Evolutionary conservation across 1,140 invertebrate genomes (phyloP).

Genomic region (Drosophila leontia): DNA sequence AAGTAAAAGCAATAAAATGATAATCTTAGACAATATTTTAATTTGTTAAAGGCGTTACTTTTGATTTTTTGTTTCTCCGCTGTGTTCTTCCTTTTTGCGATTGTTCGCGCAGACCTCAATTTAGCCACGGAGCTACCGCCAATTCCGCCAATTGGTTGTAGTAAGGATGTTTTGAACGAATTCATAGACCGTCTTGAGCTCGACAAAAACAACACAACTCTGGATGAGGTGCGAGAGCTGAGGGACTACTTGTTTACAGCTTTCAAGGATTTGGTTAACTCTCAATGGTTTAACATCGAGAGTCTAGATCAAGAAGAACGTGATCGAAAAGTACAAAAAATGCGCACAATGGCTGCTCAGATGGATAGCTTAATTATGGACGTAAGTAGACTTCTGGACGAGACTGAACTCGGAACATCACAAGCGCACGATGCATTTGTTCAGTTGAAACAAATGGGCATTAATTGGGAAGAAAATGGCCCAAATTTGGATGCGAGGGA

Average conservation of each 20-base stretch:
- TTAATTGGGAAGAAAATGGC: background rate
- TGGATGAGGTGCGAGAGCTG: slow-evolving; percentile 30
- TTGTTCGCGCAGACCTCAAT: background rate
- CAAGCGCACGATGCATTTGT: background rate
- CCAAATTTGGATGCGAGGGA: background rate
- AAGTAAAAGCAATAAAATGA: background rate
- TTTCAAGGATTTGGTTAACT: slow-evolving; percentile 34
- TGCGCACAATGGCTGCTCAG: background rate
- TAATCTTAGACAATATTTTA: no score
- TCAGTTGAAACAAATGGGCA: background rate
- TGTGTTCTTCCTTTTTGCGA: background rate
- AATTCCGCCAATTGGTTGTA: slow-evolving; percentile 31
- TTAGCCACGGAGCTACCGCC: slow-evolving; percentile 5
- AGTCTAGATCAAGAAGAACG: slow-evolving; percentile 3
- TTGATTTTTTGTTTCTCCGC: slow-evolving; percentile 28
- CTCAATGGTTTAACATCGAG: slow-evolving; percentile 2
- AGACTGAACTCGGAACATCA: background rate
- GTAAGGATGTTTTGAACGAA: slow-evolving; percentile 34
- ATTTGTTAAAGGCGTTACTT: background rate
- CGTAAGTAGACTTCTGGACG: slow-evolving; percentile 19
- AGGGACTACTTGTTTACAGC: slow-evolving; percentile 47
- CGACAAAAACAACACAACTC: background rate
- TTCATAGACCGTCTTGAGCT: slow-evolving; percentile 47
- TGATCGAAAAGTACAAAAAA: background rate
- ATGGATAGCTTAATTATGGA: slow-evolving; percentile 28